Evolutionary conservation across 2,797 vertebrate genomes (phyloP).

Genomic region (Psittacula echo): DNA sequence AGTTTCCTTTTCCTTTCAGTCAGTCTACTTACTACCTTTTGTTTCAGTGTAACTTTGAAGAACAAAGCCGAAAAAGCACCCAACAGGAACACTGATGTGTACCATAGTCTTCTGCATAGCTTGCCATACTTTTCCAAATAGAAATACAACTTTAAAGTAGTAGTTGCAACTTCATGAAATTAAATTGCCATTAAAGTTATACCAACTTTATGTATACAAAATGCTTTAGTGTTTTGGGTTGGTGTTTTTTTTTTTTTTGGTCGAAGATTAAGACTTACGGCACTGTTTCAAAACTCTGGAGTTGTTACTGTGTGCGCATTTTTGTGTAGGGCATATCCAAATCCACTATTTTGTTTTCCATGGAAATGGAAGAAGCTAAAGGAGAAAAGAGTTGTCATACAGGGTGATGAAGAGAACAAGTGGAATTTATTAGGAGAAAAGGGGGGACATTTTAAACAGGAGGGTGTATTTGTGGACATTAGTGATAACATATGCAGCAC

Average conservation of each 20-base stretch:
- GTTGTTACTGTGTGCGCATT: rapidly evolving
- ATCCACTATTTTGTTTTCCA: not conserved
- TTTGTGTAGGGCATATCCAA: not conserved
- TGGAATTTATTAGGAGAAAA: not conserved
- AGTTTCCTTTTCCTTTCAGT: not conserved
- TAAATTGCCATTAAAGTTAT: not conserved
- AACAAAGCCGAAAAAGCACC: not conserved
- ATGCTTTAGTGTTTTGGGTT: not conserved
- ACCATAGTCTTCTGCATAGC: rapidly evolving
- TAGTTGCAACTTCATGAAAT: not conserved
- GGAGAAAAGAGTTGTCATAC: not conserved
- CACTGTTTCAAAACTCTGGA: not conserved
- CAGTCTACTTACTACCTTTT: not conserved
- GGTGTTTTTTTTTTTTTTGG: not conserved
- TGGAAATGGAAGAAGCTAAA: not conserved
- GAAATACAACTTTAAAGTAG: not conserved
- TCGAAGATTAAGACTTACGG: not conserved
- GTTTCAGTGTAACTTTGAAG: not conserved
- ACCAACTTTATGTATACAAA: not conserved
- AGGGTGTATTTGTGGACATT: not conserved
- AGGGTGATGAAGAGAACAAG: not conserved
- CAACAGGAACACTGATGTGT: not conserved
- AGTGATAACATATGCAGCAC: not conserved
- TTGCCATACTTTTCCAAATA: not conserved
- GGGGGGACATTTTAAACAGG: not conserved